Evolutionary conservation across 2,113 vertebrate species (phyloP).

Genomic region (Tychaedon coryphoeus): DNA sequence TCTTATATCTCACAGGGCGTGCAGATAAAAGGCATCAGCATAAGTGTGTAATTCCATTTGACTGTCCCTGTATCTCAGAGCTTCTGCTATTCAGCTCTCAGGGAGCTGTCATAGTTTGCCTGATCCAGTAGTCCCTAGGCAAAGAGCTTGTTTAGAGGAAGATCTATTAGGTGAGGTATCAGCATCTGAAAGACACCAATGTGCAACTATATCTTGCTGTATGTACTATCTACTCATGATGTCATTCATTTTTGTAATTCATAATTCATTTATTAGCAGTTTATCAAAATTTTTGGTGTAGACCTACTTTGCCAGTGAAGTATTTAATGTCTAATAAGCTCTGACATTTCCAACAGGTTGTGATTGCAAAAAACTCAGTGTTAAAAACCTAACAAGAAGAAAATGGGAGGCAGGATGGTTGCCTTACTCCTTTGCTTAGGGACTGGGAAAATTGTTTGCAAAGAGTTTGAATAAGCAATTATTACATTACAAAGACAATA

Average conservation of each 20-base stretch:
- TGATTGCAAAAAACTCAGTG: background rate
- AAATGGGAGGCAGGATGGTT: background rate
- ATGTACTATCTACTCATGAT: background rate
- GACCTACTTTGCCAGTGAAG: background rate
- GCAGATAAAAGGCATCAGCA: background rate
- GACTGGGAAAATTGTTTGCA: background rate
- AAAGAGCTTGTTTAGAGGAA: background rate
- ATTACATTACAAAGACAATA: background rate
- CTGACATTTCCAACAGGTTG: background rate
- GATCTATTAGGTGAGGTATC: background rate
- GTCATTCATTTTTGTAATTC: no score
- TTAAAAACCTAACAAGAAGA: background rate
- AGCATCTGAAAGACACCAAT: background rate
- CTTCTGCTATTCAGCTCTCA: background rate
- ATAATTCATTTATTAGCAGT: background rate
- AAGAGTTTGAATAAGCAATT: background rate
- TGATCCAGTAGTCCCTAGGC: background rate
- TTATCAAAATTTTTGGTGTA: background rate
- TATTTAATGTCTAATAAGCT: background rate
- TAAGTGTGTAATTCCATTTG: background rate
- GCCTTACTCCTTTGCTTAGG: background rate
- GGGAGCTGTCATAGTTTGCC: background rate
- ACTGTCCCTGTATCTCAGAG: background rate
- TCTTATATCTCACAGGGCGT: background rate
- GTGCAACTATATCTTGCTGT: background rate